Base-by-base conservation (phyloP, 2,888 invertebrate species). In the Melangyna quadrimaculata region DNA sequence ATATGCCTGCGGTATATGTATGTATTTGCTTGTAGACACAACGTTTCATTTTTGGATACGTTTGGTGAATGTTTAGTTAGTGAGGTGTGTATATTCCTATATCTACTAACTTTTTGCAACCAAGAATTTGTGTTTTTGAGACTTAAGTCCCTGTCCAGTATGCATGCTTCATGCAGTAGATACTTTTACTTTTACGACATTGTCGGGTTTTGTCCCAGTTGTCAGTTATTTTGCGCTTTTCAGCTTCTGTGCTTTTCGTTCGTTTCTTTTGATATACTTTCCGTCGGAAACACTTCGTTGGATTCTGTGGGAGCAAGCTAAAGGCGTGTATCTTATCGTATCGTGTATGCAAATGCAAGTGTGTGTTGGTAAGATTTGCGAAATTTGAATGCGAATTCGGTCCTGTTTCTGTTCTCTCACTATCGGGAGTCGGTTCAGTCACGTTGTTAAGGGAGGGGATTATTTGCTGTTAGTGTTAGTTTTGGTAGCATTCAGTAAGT, bases 331-430 rank as follows among this genome's bases (percentile, higher is more conserved):
- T 5, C 17, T 35, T 51, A 37, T 7, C 29, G 27, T 27, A 29
- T 5, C 17, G 24, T 51, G 48, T 7, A 22, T 29, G 10, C 12
- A 43, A 45, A 17, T 53, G 24, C 10, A 19, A 22, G 53, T 55
- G 59, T 59, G 69, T 48, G 61, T 45, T 61, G 48, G 17, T 24
- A 10, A 37, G 63, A 29, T 73, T 77, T 73, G 48, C 29, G 5
- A 65, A 45, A 48, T 61, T 69, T 67, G 29, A 78, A 78, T 84
- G 88, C 88, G 67, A 88, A 87, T 88, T 81, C 88, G 73, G 88
- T 88, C 88, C 88, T 88, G 57, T 51, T 55, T 67, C 24, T 17
- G 19, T 19, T 17, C 32, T 59, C 14, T 59, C 35, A 35, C 19
- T 35, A 55, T 37, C 22, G 35, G 14, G 14, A 59, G 6, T 37